phyloP scores from a whole-genome alignment of 2,113 vertebrate species.

The Aspidoscelis tigris region DNA sequence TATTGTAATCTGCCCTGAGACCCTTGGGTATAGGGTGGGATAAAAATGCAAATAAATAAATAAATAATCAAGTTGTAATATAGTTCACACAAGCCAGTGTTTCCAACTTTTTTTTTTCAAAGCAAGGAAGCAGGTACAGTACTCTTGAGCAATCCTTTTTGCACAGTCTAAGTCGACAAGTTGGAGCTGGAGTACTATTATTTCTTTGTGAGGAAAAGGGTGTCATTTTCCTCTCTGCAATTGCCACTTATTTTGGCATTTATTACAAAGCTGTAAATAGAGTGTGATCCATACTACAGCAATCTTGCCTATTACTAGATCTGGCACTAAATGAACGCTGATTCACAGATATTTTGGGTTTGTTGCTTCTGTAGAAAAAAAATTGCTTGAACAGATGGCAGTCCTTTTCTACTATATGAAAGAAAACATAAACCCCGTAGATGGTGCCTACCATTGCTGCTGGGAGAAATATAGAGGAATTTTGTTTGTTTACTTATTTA shows the following conservation, averaged over 20 bases:
- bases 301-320: fast-evolving
- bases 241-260: background rate
- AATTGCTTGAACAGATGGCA: background rate
- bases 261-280: background rate
- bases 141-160: background rate
- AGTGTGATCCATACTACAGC: background rate
- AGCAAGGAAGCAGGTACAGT: no score
- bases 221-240: no score
- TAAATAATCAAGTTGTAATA: no score
- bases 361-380: background rate
- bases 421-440: background rate
- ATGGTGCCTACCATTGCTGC: background rate
- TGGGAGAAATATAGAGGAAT: no score
- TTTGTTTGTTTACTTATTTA: no score
- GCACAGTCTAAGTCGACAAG: no score
- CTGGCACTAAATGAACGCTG: background rate
- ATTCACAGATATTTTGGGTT: background rate
- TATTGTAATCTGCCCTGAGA: no score
- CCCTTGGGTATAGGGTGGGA: no score
- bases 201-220: background rate
- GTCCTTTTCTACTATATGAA: conserved; percentile 10
- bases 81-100: no score
- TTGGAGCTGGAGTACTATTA: no score
- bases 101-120: no score
- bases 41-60: no score